Percentiles rank a stretch among this genome's conserved stretches.
Conservation (phyloP, 2,113 vertebrate genomes). For the Pristiophorus japonicus region DNA sequence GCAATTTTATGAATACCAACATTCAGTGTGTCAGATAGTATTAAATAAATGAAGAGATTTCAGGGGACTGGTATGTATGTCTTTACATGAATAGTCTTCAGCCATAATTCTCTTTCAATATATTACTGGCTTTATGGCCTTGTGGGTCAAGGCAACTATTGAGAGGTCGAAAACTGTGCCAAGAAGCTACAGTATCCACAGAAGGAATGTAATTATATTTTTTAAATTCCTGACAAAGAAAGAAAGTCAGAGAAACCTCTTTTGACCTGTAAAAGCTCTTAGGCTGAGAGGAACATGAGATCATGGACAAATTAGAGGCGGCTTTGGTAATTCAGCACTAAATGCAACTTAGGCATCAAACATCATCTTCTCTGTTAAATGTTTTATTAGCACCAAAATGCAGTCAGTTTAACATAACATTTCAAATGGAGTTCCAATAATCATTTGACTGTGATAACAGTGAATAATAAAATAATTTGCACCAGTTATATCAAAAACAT, state of each 20-base stretch:
- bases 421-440: not conserved
- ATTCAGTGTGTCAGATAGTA: slow-evolving; percentile 20
- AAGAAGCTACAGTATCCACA: slow-evolving; percentile 68
- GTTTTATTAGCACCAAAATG: not conserved
- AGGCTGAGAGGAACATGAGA: slow-evolving; percentile 22
- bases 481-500: not conserved
- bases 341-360: not conserved
- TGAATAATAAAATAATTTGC: not conserved
- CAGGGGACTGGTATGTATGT: slow-evolving; percentile 1
- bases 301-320: slow-evolving; percentile 26
- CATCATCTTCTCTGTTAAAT: not conserved
- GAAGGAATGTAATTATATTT: slow-evolving; percentile 71
- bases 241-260: slow-evolving; percentile 67
- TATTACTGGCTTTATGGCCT: slow-evolving; percentile 42
- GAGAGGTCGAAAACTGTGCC: slow-evolving; percentile 77
- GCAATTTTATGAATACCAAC: slow-evolving; percentile 32
- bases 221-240: slow-evolving; percentile 64
- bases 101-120: slow-evolving; percentile 18
- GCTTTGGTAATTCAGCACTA: slow-evolving; percentile 10
- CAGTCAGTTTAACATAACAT: not conserved
- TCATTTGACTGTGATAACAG: not conserved
- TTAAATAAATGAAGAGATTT: slow-evolving; percentile 32
- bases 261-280: slow-evolving; percentile 50
- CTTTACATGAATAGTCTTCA: slow-evolving; percentile 16
- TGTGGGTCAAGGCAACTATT: slow-evolving; percentile 69